Evolutionary conservation across 2,888 invertebrate genomes (phyloP).

Genomic region (Galerucella calmariensis): DNA sequence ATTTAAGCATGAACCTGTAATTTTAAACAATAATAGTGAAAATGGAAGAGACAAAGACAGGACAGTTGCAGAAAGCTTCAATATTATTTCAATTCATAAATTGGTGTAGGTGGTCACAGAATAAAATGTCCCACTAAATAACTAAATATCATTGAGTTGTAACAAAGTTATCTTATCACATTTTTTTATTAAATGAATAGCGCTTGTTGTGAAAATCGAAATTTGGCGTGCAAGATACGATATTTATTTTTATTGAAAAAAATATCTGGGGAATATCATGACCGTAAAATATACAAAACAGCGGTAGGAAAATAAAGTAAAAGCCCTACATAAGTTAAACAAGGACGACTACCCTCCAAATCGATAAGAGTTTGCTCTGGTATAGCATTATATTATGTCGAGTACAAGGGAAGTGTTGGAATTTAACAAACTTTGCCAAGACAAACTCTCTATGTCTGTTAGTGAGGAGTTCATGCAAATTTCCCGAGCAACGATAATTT

Average conservation of each 20-base stretch:
- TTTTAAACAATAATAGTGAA: too few relatives aligned
- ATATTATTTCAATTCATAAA: too few relatives aligned
- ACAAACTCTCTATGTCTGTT: slow-evolving; percentile 3
- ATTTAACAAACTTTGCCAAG: neutral
- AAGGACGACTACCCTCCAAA: slow-evolving; percentile 10
- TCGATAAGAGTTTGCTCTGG: slow-evolving; percentile 23
- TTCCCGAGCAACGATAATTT: neutral
- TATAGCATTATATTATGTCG: neutral
- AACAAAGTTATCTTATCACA: too few relatives aligned
- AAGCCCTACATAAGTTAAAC: slow-evolving; percentile 23
- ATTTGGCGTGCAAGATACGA: slow-evolving; percentile 13
- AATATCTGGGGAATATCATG: slow-evolving; percentile 25
- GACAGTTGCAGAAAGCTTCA: too few relatives aligned
- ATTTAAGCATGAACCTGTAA: too few relatives aligned
- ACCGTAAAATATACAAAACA: slow-evolving; percentile 24
- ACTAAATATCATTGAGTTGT: too few relatives aligned
- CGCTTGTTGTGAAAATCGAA: slow-evolving; percentile 13
- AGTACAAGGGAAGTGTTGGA: slow-evolving; percentile 9
- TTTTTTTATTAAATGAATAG: too few relatives aligned
- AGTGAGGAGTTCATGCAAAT: neutral
- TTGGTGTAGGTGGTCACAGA: too few relatives aligned
- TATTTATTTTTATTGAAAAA: slow-evolving; percentile 21
- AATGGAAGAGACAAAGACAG: too few relatives aligned
- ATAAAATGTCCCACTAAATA: too few relatives aligned
- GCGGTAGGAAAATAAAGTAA: slow-evolving; percentile 27